phyloP scores from a whole-genome alignment of 2,113 vertebrate genomes.

The Ariopsis seemanni region DNA sequence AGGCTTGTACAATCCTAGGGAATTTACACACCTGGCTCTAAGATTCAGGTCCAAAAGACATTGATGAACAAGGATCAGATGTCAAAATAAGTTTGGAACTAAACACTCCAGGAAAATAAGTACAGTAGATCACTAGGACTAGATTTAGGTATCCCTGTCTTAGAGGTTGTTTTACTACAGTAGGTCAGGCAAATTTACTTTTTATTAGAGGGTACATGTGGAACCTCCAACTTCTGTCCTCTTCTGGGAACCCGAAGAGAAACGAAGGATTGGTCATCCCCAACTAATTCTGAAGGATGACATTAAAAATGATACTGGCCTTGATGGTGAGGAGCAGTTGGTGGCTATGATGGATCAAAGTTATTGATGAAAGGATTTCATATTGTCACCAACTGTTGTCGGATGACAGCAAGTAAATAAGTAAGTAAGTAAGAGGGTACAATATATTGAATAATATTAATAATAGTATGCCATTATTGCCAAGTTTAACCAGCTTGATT shows the following conservation, averaged over 20 bases:
- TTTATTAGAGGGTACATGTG: not conserved
- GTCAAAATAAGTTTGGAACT: not conserved
- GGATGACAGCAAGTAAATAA: too few relatives aligned
- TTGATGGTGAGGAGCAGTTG: too few relatives aligned
- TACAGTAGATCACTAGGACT: not conserved
- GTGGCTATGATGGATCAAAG: too few relatives aligned
- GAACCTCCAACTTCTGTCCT: too few relatives aligned
- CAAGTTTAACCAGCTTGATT: not conserved
- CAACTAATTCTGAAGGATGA: too few relatives aligned
- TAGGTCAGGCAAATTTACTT: not conserved
- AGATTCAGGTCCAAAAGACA: not conserved
- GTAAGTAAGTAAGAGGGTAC: not conserved
- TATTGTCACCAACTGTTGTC: too few relatives aligned
- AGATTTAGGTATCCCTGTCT: not conserved
- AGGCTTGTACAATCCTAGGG: not conserved
- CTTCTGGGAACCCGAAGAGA: too few relatives aligned
- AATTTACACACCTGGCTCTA: not conserved
- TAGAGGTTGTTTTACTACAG: not conserved
- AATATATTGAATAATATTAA: not conserved
- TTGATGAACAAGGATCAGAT: not conserved
- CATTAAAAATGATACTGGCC: too few relatives aligned
- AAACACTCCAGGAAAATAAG: not conserved
- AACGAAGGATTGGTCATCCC: too few relatives aligned
- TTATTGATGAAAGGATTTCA: too few relatives aligned
- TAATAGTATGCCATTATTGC: not conserved